Conservation (phyloP, 2,797 vertebrate genomes). For the Morus bassanus region DNA sequence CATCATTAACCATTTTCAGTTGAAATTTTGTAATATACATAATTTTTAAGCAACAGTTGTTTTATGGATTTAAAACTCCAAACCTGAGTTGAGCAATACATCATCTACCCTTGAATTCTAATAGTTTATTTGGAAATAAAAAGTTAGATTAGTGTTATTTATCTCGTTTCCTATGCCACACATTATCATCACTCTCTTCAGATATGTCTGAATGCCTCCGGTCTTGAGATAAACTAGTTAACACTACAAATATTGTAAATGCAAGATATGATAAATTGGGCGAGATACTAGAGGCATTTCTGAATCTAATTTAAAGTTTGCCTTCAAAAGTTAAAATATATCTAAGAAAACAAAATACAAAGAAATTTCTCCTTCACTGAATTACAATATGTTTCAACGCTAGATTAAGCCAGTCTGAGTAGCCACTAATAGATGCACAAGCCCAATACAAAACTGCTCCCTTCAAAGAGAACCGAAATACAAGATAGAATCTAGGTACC, state of each 20-base stretch:
- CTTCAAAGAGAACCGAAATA: not conserved
- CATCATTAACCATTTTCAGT: not conserved
- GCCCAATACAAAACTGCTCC: not conserved
- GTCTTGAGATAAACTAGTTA: constrained; percentile 40
- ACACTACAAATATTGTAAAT: not conserved
- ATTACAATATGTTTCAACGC: not conserved
- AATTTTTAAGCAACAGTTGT: constrained; percentile 20
- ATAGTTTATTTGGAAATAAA: not conserved
- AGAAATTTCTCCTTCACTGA: not conserved
- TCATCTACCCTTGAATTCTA: not conserved
- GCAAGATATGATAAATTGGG: not conserved
- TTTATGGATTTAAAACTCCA: not conserved
- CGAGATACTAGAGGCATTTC: not conserved
- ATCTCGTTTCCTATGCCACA: not conserved
- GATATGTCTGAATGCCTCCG: not conserved
- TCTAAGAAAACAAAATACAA: not conserved
- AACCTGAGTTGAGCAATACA: not conserved
- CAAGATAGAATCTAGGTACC: too few relatives aligned
- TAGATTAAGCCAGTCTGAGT: not conserved
- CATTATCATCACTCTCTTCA: not conserved
- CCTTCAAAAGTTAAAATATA: not conserved
- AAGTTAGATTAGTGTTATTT: not conserved
- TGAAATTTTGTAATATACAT: not conserved
- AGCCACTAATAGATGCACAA: not conserved
- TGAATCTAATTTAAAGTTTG: not conserved